Evolutionary conservation across 1,140 invertebrate genomes (phyloP).

Genomic region (Atta texana): DNA sequence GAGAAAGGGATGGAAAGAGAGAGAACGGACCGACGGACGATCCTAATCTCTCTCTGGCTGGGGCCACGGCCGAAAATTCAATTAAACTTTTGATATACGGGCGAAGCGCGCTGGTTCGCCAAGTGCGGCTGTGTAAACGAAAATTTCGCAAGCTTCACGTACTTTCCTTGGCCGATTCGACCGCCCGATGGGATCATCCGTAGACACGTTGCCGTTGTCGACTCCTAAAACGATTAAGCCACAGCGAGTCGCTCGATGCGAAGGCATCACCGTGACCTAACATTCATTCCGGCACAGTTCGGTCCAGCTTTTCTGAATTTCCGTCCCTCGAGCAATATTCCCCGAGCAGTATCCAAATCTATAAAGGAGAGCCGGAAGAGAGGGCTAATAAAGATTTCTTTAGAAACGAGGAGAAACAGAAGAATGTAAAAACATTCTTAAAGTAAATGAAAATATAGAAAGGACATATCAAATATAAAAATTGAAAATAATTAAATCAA

Average conservation of each 20-base stretch:
- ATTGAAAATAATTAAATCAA: conserved; percentile 12
- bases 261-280: neutral
- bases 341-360: neutral
- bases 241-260: conserved; percentile 33
- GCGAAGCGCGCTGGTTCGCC: conserved; percentile 68
- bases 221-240: conserved; percentile 85
- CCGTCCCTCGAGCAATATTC: neutral
- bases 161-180: conserved; percentile 80
- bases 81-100: conserved; percentile 87
- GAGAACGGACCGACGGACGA: conserved; percentile 75
- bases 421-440: neutral
- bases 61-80: conserved; percentile 84
- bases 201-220: conserved; percentile 50
- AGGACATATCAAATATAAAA: neutral
- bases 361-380: conserved; percentile 22
- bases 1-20: neutral
- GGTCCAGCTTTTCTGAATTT: conserved; percentile 35
- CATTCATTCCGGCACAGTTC: neutral
- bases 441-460: neutral
- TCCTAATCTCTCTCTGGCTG: conserved; percentile 82
- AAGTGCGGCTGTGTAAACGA: conserved; percentile 85
- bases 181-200: conserved; percentile 55
- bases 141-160: conserved; percentile 86
- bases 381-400: neutral
- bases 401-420: neutral